Conservation (phyloP, 2,797 vertebrate genomes). For the Centropyge bicolor region DNA sequence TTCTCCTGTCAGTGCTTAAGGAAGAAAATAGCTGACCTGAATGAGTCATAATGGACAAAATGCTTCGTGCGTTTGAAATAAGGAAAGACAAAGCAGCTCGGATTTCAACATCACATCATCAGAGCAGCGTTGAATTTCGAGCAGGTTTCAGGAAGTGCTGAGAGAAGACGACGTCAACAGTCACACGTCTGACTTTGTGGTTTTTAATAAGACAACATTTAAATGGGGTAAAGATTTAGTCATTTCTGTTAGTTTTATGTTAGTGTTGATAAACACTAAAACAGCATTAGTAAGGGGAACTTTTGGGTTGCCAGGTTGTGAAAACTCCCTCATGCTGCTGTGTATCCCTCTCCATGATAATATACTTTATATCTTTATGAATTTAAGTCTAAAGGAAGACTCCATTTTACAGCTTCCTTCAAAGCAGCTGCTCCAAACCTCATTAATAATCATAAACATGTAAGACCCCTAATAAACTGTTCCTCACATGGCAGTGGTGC, state of each 20-base stretch:
- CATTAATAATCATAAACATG: neutral
- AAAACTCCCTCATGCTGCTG: neutral
- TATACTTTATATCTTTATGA: too few species aligned
- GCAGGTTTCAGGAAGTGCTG: neutral
- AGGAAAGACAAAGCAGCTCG: neutral
- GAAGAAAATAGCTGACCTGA: neutral
- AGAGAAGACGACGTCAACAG: neutral
- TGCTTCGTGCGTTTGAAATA: neutral
- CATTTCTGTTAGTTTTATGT: too few species aligned
- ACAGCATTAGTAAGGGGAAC: neutral
- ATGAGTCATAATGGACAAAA: constrained; percentile 10
- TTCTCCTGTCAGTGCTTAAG: neutral
- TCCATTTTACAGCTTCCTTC: too few species aligned
- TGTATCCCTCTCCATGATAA: neutral
- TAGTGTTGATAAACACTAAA: neutral
- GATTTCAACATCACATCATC: neutral
- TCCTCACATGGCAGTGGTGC: neutral
- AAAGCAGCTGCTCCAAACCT: too few species aligned
- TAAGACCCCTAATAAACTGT: neutral
- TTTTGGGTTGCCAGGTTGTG: neutral
- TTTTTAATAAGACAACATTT: neutral
- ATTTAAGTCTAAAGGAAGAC: too few species aligned
- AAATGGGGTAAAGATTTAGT: neutral
- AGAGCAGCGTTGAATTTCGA: neutral
- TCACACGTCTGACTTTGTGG: neutral